Conservation (phyloP, 2,113 vertebrate species). For the Osmerus mordax region DNA sequence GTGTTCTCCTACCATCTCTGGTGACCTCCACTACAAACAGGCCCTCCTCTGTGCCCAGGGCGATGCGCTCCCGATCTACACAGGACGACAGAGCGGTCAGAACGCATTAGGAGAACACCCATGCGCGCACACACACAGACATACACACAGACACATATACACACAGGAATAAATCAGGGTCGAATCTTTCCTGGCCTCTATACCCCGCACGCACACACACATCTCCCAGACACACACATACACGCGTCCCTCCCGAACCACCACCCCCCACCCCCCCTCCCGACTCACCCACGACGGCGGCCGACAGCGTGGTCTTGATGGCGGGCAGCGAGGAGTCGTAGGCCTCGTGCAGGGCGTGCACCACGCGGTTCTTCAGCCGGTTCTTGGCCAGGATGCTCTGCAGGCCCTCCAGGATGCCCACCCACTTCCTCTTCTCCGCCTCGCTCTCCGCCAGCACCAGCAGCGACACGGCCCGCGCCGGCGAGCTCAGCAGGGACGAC, state of each 20-base stretch:
- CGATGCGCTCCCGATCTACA: constrained; percentile 90
- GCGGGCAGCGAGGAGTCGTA: constrained; percentile 91
- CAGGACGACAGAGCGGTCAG: constrained; percentile 8
- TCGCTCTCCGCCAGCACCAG: constrained; percentile 93
- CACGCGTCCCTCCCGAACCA: background rate
- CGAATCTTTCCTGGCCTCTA: background rate
- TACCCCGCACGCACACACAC: background rate
- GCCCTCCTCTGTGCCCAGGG: constrained; percentile 90
- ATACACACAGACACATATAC: background rate
- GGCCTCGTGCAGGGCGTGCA: constrained; percentile 89
- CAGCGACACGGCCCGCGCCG: constrained; percentile 82
- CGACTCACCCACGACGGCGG: constrained; percentile 83
- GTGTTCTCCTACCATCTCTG: constrained; percentile 81
- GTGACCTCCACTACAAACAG: constrained; percentile 93
- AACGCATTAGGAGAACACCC: background rate
- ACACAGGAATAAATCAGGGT: background rate
- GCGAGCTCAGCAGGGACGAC: constrained; percentile 82
- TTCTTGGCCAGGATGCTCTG: constrained; percentile 91
- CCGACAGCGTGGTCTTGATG: constrained; percentile 86
- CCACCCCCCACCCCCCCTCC: background rate
- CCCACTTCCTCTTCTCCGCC: constrained; percentile 93
- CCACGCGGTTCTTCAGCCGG: constrained; percentile 78
- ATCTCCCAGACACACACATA: background rate
- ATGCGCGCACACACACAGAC: background rate
- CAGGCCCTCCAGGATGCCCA: constrained; percentile 90